Conservation (phyloP, 2,113 vertebrate genomes). For the Epinephelus moara region DNA sequence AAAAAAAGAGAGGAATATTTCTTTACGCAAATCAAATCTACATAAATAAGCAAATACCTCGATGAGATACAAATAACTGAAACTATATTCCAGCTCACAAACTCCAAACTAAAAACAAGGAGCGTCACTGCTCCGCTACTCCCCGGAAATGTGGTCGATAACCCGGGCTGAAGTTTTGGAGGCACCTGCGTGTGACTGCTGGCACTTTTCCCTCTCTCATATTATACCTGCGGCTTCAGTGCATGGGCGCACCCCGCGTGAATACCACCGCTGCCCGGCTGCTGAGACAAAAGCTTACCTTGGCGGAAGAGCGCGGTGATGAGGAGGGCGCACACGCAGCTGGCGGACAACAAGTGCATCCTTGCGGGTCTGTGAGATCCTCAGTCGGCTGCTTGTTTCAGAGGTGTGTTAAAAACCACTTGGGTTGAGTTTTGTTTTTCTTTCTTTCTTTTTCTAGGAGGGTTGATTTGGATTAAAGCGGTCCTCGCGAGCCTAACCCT, state of each 20-base stretch:
- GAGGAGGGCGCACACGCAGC: conserved; percentile 63
- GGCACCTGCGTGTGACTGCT: conserved; percentile 49
- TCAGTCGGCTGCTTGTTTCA: conserved; percentile 15
- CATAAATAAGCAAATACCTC: neutral
- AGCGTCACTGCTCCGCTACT: neutral
- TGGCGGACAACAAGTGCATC: conserved; percentile 83
- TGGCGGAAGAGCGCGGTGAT: conserved; percentile 56
- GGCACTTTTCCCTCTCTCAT: neutral
- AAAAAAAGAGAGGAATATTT: too few relatives aligned
- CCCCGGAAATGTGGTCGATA: conserved; percentile 14
- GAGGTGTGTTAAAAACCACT: conserved; percentile 34
- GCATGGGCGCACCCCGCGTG: neutral
- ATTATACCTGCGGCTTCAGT: conserved; percentile 11
- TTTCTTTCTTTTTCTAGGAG: neutral
- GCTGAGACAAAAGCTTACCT: conserved; percentile 71
- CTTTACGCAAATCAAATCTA: neutral
- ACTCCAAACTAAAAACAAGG: neutral
- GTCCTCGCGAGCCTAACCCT: conserved; percentile 34
- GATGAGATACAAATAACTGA: fast-evolving
- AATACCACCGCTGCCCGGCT: neutral
- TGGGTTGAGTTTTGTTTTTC: conserved; percentile 12
- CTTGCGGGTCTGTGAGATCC: conserved; percentile 64
- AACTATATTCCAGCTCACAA: neutral
- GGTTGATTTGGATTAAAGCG: neutral
- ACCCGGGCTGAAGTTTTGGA: conserved; percentile 49